A percentile compares a stretch with the other conserved stretches of the same genome.
phyloP scores from a whole-genome alignment of 2,888 invertebrate species.

The Ophion ventricosus region DNA sequence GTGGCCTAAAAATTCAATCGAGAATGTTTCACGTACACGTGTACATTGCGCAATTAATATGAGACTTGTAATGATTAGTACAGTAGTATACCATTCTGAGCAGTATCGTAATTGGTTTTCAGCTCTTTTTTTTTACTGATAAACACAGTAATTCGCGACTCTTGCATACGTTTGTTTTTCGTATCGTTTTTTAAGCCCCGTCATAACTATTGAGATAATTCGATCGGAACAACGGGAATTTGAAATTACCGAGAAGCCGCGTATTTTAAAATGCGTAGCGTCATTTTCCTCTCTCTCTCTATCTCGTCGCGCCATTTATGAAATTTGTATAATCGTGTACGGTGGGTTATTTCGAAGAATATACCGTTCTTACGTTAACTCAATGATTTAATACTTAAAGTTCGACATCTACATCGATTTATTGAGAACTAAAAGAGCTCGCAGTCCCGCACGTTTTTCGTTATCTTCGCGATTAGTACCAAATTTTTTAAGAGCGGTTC shows the following conservation, averaged over 20 bases:
- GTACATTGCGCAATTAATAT: slow-evolving; percentile 42
- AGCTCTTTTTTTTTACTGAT: slow-evolving; percentile 50
- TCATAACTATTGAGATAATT: slow-evolving; percentile 50
- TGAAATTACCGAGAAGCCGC: slow-evolving; percentile 68
- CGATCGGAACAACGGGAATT: slow-evolving; percentile 49
- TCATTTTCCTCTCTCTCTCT: not conserved
- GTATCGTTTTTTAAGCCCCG: slow-evolving; percentile 33
- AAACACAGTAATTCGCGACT: slow-evolving; percentile 54
- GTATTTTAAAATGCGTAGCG: slow-evolving; percentile 21
- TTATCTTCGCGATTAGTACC: slow-evolving; percentile 64
- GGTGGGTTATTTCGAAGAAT: slow-evolving; percentile 32
- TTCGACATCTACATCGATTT: slow-evolving; percentile 61
- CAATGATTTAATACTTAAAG: slow-evolving; percentile 65
- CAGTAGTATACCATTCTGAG: slow-evolving; percentile 68
- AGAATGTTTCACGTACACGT: slow-evolving; percentile 41
- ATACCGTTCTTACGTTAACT: slow-evolving; percentile 37
- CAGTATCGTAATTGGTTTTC: slow-evolving; percentile 57
- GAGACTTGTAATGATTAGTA: slow-evolving; percentile 53
- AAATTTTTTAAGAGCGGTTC: slow-evolving; percentile 67
- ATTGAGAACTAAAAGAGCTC: slow-evolving; percentile 61
- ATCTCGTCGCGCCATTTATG: slow-evolving; percentile 32
- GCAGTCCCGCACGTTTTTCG: slow-evolving; percentile 24
- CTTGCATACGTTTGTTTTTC: slow-evolving; percentile 13
- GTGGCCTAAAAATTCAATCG: not conserved
- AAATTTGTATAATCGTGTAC: slow-evolving; percentile 28